Evolutionary conservation across 2,888 invertebrate genomes (phyloP), one percentile per base, ranked within the genome.

Genomic region (Sceliomorpha sp.): DNA sequence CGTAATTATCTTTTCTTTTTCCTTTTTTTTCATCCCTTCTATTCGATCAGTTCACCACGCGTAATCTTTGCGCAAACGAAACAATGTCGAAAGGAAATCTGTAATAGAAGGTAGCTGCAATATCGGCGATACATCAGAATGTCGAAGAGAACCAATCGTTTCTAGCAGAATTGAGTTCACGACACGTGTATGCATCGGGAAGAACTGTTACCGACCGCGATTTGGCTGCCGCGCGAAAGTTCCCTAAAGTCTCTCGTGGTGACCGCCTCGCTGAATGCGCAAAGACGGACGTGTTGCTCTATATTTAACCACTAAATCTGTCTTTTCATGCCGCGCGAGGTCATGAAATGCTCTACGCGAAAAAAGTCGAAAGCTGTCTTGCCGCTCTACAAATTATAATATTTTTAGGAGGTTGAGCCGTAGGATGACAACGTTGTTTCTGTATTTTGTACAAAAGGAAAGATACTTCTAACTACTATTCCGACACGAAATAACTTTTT

Each of bases 41-140:
- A n/a, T n/a, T n/a, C n/a, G n/a, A n/a, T n/a, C n/a, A n/a, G n/a
- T n/a, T n/a, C n/a, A n/a, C n/a, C n/a, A n/a, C n/a, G n/a, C n/a
- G n/a, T n/a, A n/a, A n/a, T n/a, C n/a, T n/a, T n/a, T n/a, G 8
- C 20, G 45, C 60, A 50, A 71, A 71, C 60, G 64, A 71, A 77
- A 72, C 64, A 47, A 59, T 55, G 67, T 44, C 26, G 67, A 55
- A 59, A 31, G 48, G 48, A 45, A 50, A 36, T 42, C 50, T 67
- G 80, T 74, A 80, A 83, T 82, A 78, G 83, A 80, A 84, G 84
- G 80, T 74, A 77, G 78, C 84, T 84, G 76, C 83, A 80, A 60
- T 83, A 84, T 84, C 84, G 84, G 84, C 84, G 78, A 82, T 84
- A 79, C 79, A 79, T 81, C 79, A 79, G 78, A 77, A 79, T 73